A percentile compares a stretch with the other conserved stretches of the same genome.
phyloP scores from a whole-genome alignment of 2,888 invertebrate genomes.

The Charanyca ferruginea region DNA sequence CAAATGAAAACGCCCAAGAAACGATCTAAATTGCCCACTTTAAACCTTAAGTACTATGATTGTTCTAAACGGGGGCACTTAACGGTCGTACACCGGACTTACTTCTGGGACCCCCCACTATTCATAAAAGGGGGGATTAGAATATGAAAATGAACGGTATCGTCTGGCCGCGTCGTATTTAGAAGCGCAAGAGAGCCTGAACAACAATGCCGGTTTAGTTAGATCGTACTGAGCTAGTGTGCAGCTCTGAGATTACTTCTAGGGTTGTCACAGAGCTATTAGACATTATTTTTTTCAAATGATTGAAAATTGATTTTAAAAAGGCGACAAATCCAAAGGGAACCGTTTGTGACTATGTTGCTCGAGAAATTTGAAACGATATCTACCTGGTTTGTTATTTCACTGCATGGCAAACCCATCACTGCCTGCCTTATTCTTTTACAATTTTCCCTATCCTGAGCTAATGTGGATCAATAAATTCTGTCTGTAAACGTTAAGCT shows the following conservation, averaged over 20 bases:
- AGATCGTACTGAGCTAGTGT: slow-evolving; percentile 41
- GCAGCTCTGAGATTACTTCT: slow-evolving; percentile 35
- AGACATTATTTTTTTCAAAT: not conserved
- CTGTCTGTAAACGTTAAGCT: no score
- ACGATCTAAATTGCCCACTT: not conserved
- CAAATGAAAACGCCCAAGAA: slow-evolving; percentile 1
- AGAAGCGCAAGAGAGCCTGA: slow-evolving; percentile 35
- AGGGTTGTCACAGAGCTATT: slow-evolving; percentile 46
- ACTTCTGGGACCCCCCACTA: slow-evolving; percentile 1
- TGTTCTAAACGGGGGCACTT: slow-evolving; percentile 19
- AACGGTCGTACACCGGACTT: slow-evolving; percentile 1
- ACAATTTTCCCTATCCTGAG: no score
- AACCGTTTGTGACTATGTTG: no score
- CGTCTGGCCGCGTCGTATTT: slow-evolving; percentile 37
- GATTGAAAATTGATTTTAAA: no score
- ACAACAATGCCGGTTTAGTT: slow-evolving; percentile 60
- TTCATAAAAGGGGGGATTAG: slow-evolving; percentile 49
- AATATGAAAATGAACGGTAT: slow-evolving; percentile 43
- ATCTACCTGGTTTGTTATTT: no score
- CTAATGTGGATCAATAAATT: no score
- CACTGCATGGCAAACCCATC: no score
- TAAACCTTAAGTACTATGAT: slow-evolving; percentile 16
- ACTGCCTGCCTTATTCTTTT: no score
- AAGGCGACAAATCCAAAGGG: no score
- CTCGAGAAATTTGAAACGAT: no score